phyloP scores from a whole-genome alignment of 1,140 invertebrate species.

The Samia ricini region DNA sequence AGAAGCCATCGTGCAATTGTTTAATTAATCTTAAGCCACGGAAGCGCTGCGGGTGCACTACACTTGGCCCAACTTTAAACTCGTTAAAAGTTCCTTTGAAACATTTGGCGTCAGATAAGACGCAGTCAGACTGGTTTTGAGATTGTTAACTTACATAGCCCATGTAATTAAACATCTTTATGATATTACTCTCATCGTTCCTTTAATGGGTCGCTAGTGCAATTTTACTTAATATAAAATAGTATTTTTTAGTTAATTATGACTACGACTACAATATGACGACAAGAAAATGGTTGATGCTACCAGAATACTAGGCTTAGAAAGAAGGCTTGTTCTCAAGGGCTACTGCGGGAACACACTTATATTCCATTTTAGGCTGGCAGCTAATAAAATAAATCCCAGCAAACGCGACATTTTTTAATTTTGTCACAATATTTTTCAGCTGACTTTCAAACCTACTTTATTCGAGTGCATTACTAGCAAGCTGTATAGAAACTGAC shows the following conservation, averaged over 20 bases:
- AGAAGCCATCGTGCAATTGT: constrained; percentile 75
- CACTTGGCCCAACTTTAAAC: constrained; percentile 74
- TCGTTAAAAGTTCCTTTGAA: constrained; percentile 77
- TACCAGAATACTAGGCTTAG: neutral
- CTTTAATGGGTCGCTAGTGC: neutral
- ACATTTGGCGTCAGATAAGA: constrained; percentile 76
- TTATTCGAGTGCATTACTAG: too few species aligned
- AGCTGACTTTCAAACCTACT: too few species aligned
- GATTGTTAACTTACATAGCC: constrained; percentile 75
- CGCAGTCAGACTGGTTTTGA: constrained; percentile 67
- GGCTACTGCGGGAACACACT: neutral
- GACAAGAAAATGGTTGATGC: neutral
- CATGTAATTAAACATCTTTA: constrained; percentile 70
- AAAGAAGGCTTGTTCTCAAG: neutral
- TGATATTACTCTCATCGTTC: neutral
- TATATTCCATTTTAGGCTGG: too few species aligned
- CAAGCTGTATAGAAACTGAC: neutral
- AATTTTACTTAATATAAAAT: neutral
- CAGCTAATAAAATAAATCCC: too few species aligned
- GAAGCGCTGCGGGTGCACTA: constrained; percentile 68
- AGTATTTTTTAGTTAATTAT: neutral
- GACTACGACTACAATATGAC: too few species aligned
- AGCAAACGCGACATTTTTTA: too few species aligned
- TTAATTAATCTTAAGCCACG: constrained; percentile 75
- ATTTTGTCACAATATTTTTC: too few species aligned